phyloP scores from a whole-genome alignment of 2,113 vertebrate genomes.

The Urocolius indicus region DNA sequence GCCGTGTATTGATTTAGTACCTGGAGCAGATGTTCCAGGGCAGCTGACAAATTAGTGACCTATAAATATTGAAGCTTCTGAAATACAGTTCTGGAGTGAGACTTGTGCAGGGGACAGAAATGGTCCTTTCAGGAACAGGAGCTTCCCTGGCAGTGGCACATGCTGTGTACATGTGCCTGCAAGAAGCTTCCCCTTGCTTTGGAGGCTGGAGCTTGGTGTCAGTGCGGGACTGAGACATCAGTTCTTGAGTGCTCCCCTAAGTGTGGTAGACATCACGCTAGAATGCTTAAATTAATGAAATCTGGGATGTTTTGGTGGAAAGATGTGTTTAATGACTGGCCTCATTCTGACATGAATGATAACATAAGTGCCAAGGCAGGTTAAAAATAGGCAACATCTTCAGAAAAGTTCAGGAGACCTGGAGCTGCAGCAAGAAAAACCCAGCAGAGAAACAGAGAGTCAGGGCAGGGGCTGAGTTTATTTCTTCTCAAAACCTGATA shows the following conservation, averaged over 20 bases:
- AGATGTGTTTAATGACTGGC: slow-evolving; percentile 44
- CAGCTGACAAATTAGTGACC: neutral
- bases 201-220: neutral
- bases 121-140: neutral
- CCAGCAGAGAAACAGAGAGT: neutral
- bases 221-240: neutral
- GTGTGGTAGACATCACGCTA: neutral
- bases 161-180: neutral
- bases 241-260: neutral
- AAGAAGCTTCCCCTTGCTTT: neutral
- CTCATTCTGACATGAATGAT: slow-evolving; percentile 61
- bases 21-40: neutral
- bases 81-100: neutral
- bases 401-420: slow-evolving; percentile 50
- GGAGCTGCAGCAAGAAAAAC: slow-evolving; percentile 22
- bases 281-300: neutral
- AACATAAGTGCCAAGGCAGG: slow-evolving; percentile 47
- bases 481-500: neutral
- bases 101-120: neutral
- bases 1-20: slow-evolving; percentile 9
- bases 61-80: neutral
- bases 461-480: neutral
- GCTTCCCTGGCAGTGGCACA: neutral
- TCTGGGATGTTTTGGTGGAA: slow-evolving; percentile 33
- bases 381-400: slow-evolving; percentile 61